phyloP scores from a whole-genome alignment of 2,113 vertebrate genomes.

The Malaclemys terrapin region DNA sequence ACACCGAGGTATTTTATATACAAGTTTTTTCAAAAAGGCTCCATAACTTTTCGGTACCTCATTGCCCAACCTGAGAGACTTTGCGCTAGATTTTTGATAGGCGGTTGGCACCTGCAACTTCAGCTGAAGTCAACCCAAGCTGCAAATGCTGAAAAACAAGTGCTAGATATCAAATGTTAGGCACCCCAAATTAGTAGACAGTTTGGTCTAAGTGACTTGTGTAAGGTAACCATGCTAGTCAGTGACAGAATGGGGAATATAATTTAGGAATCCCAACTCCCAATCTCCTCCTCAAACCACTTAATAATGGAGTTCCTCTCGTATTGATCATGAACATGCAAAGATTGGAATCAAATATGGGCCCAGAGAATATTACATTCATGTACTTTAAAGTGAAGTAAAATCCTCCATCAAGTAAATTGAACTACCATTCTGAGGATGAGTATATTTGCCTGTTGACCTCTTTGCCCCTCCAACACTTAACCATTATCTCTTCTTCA shows the following conservation, averaged over 20 bases:
- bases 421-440: too few species aligned
- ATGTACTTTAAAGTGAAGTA: neutral
- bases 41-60: neutral
- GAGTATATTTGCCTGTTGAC: too few species aligned
- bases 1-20: neutral
- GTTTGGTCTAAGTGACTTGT: neutral
- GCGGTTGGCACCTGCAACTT: neutral
- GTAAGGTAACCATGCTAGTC: neutral
- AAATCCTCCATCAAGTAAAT: neutral
- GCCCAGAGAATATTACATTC: neutral
- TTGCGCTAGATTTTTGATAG: neutral
- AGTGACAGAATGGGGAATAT: neutral
- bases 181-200: neutral
- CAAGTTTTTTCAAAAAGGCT: neutral
- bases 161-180: neutral
- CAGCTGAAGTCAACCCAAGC: neutral
- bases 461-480: too few species aligned
- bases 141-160: neutral
- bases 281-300: too few species aligned
- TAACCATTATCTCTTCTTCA: too few species aligned
- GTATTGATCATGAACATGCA: neutral
- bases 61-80: neutral
- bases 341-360: neutral
- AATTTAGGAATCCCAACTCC: neutral
- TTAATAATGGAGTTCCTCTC: too few species aligned